A percentile compares a stretch with the other conserved stretches of the same genome.
These are phyloP conservation scores for Ornithoptera priamus DNA, from an alignment of 2,888 invertebrate genomes.

Conservation along the genomic window DNA sequence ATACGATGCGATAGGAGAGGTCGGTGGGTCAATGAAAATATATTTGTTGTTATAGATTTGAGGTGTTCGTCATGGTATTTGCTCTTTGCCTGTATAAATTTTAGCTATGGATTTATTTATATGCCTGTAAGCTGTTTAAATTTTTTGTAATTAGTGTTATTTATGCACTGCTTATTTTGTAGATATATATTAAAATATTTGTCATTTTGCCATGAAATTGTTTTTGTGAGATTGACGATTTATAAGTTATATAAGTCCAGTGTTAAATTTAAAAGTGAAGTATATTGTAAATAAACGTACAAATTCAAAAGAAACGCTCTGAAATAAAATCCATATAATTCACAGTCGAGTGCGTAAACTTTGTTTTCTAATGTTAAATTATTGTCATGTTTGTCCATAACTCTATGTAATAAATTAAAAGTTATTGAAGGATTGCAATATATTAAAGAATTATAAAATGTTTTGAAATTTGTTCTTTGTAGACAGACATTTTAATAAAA, in stretches of 20 bases:
- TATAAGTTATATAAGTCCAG: constrained; percentile 23
- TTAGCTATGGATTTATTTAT: constrained; percentile 54
- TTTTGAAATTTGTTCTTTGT: too few relatives aligned
- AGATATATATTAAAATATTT: constrained; percentile 2
- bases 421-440: too few relatives aligned
- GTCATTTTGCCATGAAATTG: constrained; percentile 17
- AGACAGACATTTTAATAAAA: too few relatives aligned
- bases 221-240: constrained; percentile 6
- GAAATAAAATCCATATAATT: too few relatives aligned
- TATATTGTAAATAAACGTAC: neutral
- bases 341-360: neutral
- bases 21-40: constrained; percentile 65
- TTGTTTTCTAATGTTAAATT: neutral
- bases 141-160: constrained; percentile 30
- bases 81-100: constrained; percentile 58
- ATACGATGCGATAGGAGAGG: constrained; percentile 47
- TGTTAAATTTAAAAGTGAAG: neutral
- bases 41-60: constrained; percentile 50
- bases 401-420: too few relatives aligned
- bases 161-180: constrained; percentile 12
- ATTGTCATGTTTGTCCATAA: too few relatives aligned
- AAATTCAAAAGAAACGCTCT: neutral
- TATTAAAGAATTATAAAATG: too few relatives aligned
- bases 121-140: constrained; percentile 62
- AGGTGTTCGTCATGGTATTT: constrained; percentile 68